Evolutionary conservation across 1,140 invertebrate genomes (phyloP), one percentile per base, ranked within the genome.

Genomic region (Tetramorium parvispinum): DNA sequence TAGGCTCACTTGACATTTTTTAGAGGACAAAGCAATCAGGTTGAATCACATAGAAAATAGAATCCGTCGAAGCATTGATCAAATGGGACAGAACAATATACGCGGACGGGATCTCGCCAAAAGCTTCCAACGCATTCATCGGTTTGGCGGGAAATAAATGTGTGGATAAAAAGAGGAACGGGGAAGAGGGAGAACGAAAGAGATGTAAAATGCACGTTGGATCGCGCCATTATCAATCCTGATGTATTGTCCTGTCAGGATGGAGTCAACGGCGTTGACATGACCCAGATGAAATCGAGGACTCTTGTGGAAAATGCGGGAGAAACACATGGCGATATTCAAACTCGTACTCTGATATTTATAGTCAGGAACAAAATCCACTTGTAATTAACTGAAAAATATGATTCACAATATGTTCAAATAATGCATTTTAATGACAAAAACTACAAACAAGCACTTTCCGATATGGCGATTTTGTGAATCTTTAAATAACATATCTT

Each of bases 271-370:
- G 83, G 43, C 70, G 61, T 61, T 92, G 92, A 92, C 91, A 89
- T 91, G 92, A 92, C 89, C 91, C 85, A 92, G 88, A 92, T 92
- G 91, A 76, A 77, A 88, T 92, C 79, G 89, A 89, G 87, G 68
- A 76, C 90, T 91, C 88, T 92, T 86, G 59, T 70, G 59, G 85
- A 82, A 89, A 87, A 87, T 71, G 71, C 75, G 43, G 59, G 65
- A 85, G 77, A 89, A 85, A 90, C 13, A 89, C 49, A 53, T 53
- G 53, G 32, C 49, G 43, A 46, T 68, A 76, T 61, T 65, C 77
- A 77, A 53, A 59, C 27, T 73, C 49, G 24, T 11, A n/a, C 53
- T 59, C 53, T 59, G 55, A 63, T 78, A 85, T 85, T 85, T 78
- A 85, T 63, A 85, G 59, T 61, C 32, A 40, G 59, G 32, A 63